phyloP scores from a whole-genome alignment of 2,113 vertebrate species.

The Tonatia bakeri region DNA sequence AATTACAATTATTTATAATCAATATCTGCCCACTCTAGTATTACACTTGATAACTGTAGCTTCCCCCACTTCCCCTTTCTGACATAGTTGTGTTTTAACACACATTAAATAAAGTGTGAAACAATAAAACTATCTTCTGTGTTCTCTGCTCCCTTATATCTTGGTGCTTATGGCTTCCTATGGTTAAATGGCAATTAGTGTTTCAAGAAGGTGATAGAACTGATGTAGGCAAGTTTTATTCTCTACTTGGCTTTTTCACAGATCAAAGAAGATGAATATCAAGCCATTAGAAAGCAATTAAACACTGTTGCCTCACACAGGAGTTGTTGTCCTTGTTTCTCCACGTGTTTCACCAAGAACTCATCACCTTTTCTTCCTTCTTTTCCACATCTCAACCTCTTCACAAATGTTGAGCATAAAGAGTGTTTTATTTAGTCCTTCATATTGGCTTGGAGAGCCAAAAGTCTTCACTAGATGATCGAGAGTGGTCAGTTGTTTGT shows the following conservation, averaged over 20 bases:
- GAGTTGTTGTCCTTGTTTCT: background rate
- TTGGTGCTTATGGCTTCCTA: background rate
- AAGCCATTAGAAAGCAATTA: background rate
- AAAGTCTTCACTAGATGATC: background rate
- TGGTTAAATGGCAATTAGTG: background rate
- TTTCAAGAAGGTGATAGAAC: conserved; percentile 9
- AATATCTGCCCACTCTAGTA: background rate
- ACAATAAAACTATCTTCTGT: background rate
- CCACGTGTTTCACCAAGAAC: background rate
- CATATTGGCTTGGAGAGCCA: background rate
- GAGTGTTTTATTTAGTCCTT: background rate
- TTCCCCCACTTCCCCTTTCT: background rate
- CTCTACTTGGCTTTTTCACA: background rate
- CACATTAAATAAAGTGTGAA: background rate
- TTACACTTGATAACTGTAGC: background rate
- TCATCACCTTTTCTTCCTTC: background rate
- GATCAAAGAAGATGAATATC: conserved; percentile 2
- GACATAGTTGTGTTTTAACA: background rate
- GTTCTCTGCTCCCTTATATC: background rate
- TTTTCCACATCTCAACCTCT: background rate
- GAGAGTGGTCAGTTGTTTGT: background rate
- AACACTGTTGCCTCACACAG: background rate
- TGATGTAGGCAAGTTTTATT: background rate
- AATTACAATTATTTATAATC: background rate
- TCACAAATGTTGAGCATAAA: background rate